Percentiles rank a stretch among this genome's conserved stretches.
phyloP scores from a whole-genome alignment of 2,888 invertebrate genomes.

The Hyles lineata region DNA sequence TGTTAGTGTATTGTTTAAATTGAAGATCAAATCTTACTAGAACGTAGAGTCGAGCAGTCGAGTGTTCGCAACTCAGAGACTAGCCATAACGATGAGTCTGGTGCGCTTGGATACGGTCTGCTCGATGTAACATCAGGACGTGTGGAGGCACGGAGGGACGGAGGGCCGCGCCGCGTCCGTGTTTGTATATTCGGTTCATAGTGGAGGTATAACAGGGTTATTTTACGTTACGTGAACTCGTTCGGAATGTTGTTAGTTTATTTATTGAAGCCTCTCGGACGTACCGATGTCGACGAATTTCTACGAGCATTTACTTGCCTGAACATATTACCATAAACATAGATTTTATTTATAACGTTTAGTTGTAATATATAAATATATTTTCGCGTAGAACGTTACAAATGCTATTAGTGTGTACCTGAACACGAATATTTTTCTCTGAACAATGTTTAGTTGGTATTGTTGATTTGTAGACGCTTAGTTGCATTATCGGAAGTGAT shows the following conservation, averaged over 20 bases:
- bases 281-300: conserved; percentile 22
- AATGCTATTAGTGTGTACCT: conserved; percentile 25
- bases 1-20: not conserved
- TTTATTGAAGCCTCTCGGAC: conserved; percentile 27
- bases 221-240: conserved; percentile 21
- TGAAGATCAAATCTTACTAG: not conserved
- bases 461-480: conserved; percentile 13
- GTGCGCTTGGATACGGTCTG: not conserved
- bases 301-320: conserved; percentile 25
- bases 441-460: conserved; percentile 1
- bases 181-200: not conserved
- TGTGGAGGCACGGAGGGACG: not conserved
- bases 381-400: conserved; percentile 20
- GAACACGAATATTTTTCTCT: conserved; percentile 15
- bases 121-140: not conserved
- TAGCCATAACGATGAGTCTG: not conserved
- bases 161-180: not conserved
- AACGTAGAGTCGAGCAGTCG: not conserved
- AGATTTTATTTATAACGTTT: conserved; percentile 27
- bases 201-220: conserved; percentile 27
- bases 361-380: conserved; percentile 24
- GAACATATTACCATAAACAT: conserved; percentile 24
- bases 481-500: not conserved
- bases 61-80: not conserved
- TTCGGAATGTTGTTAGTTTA: conserved; percentile 26